Evolutionary conservation across 1,140 invertebrate species (phyloP).

Genomic region (Leptinotarsa texana): DNA sequence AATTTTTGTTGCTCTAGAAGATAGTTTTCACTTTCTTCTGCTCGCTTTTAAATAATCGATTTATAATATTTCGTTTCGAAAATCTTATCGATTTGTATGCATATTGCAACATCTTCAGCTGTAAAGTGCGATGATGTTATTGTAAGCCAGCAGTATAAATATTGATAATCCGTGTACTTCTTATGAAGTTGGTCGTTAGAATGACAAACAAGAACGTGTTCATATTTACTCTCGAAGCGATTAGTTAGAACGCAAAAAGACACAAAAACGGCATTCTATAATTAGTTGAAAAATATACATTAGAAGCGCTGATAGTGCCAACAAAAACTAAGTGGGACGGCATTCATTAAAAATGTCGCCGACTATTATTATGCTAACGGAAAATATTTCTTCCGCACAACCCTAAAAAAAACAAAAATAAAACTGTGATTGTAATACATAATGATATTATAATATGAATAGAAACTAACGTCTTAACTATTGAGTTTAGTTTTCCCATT

Average conservation of each 20-base stretch:
- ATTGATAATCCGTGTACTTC: constrained; percentile 3
- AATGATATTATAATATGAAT: too few species aligned
- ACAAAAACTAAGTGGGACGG: too few species aligned
- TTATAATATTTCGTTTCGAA: background rate
- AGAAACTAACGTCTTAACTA: too few species aligned
- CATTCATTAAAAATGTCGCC: too few species aligned
- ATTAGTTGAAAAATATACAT: background rate
- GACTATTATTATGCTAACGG: too few species aligned
- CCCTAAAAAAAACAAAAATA: too few species aligned
- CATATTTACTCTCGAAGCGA: background rate
- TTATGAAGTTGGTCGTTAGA: background rate
- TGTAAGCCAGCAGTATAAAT: constrained; percentile 5
- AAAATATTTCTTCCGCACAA: too few species aligned
- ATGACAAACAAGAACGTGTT: background rate
- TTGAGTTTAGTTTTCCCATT: too few species aligned
- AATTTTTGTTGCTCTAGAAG: too few species aligned
- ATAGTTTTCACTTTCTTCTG: too few species aligned
- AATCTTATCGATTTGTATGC: background rate
- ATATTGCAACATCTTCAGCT: background rate
- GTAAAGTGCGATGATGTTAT: background rate
- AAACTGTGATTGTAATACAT: too few species aligned
- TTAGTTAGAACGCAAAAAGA: background rate
- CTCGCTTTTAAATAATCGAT: background rate
- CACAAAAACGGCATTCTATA: background rate
- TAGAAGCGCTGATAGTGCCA: too few species aligned